Conservation (phyloP, 1,140 invertebrate species). For the Propsilocerus akamusi region DNA sequence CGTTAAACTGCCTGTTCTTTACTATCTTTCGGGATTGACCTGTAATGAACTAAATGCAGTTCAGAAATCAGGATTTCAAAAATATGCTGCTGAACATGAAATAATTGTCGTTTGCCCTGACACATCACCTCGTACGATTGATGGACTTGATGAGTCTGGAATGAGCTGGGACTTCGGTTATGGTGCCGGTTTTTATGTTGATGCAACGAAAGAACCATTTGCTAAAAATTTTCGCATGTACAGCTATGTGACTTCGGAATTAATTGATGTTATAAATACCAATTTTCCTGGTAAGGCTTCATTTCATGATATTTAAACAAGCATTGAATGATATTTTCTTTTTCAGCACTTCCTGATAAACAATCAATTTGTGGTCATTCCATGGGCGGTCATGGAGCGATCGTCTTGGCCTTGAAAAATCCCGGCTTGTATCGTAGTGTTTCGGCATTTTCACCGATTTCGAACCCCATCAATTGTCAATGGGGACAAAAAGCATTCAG, state of each 20-base stretch:
- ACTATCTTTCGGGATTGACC: slow-evolving; percentile 85
- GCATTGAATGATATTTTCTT: slow-evolving; percentile 22
- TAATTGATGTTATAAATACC: slow-evolving; percentile 54
- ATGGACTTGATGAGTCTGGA: slow-evolving; percentile 62
- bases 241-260: slow-evolving; percentile 84
- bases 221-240: slow-evolving; percentile 91
- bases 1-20: slow-evolving; percentile 64
- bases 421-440: slow-evolving; percentile 78
- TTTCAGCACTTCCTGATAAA: slow-evolving; percentile 27
- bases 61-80: slow-evolving; percentile 84
- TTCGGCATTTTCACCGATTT: slow-evolving; percentile 93
- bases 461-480: slow-evolving; percentile 62
- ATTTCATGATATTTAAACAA: neutral
- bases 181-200: slow-evolving; percentile 90
- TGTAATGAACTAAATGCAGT: slow-evolving; percentile 96
- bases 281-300: slow-evolving; percentile 36
- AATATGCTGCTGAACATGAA: slow-evolving; percentile 50
- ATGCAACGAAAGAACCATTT: slow-evolving; percentile 85
- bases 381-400: slow-evolving; percentile 94
- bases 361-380: slow-evolving; percentile 79
- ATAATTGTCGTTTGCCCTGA: slow-evolving; percentile 74
- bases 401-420: slow-evolving; percentile 82
- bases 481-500: slow-evolving; percentile 83
- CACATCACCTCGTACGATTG: slow-evolving; percentile 85
- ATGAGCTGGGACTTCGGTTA: slow-evolving; percentile 75